phyloP scores from a whole-genome alignment of 2,797 vertebrate species.

The Peromyscus aztecus region DNA sequence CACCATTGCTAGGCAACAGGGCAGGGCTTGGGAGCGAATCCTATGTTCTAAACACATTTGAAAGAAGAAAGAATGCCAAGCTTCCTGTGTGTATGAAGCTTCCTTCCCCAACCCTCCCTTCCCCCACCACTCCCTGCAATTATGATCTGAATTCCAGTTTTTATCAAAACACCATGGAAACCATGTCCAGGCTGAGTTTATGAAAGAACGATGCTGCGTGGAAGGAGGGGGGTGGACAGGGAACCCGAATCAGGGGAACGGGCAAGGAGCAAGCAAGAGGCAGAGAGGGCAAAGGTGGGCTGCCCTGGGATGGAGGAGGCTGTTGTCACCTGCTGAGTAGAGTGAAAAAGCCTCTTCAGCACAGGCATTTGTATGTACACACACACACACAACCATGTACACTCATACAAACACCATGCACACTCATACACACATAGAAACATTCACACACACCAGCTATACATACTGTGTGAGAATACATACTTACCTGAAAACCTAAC shows the following conservation, averaged over 20 bases:
- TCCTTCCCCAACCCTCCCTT: neutral
- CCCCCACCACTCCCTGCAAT: constrained; percentile 46
- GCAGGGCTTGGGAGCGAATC: neutral
- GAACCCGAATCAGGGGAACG: neutral
- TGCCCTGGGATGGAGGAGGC: neutral
- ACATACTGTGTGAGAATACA: neutral
- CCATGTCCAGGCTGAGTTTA: constrained; percentile 1
- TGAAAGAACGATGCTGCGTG: neutral
- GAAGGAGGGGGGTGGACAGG: fast-evolving
- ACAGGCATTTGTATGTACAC: no score
- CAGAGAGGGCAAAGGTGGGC: neutral
- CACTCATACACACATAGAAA: neutral
- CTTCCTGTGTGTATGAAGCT: neutral
- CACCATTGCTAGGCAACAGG: neutral
- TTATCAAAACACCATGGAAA: constrained; percentile 75
- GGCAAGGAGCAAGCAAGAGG: neutral
- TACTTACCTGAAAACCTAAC: fast-evolving
- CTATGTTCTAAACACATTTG: neutral
- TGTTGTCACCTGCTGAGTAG: fast-evolving
- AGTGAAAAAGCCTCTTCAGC: neutral
- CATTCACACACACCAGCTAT: neutral
- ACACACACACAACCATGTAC: neutral
- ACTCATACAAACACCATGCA: neutral
- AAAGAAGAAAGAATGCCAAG: neutral
- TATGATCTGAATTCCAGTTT: constrained; percentile 50